Conservation (phyloP, 2,888 invertebrate species). For the Busseola fusca region DNA sequence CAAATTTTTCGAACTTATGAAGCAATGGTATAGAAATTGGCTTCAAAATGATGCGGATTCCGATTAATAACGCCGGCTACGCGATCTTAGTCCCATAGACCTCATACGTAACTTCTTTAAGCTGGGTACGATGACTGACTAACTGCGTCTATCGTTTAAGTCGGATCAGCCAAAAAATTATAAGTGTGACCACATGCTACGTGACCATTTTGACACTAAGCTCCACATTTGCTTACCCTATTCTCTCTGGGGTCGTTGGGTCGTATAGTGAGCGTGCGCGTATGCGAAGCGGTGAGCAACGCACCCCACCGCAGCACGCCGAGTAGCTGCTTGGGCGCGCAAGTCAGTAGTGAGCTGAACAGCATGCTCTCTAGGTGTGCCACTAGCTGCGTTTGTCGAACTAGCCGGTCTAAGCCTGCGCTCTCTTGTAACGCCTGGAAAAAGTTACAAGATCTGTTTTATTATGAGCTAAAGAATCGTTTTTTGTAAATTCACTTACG, state of each 20-base stretch:
- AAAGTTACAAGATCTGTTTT: neutral
- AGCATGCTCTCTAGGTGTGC: conserved; percentile 95
- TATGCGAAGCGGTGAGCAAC: conserved; percentile 92
- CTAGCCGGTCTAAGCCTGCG: conserved; percentile 93
- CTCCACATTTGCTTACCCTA: conserved; percentile 78
- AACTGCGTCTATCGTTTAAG: neutral
- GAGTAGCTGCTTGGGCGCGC: conserved; percentile 90
- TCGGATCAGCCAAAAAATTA: neutral
- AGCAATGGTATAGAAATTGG: too few relatives aligned
- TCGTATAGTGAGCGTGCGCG: conserved; percentile 92
- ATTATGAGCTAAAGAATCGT: neutral
- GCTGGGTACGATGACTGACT: neutral
- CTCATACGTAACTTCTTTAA: neutral
- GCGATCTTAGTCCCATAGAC: too few relatives aligned
- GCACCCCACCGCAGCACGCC: conserved; percentile 92
- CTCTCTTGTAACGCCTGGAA: conserved; percentile 92
- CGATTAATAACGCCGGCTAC: neutral
- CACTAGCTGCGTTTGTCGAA: conserved; percentile 94
- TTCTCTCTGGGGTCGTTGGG: conserved; percentile 95
- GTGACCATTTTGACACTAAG: neutral
- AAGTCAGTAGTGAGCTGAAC: conserved; percentile 92
- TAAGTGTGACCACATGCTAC: neutral
- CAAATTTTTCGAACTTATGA: too few relatives aligned
- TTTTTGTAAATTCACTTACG: neutral
- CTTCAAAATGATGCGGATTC: too few relatives aligned